Percentiles rank a stretch among this genome's conserved stretches.
phyloP scores from a whole-genome alignment of 2,888 invertebrate species.

The Tenthredo amoena region DNA sequence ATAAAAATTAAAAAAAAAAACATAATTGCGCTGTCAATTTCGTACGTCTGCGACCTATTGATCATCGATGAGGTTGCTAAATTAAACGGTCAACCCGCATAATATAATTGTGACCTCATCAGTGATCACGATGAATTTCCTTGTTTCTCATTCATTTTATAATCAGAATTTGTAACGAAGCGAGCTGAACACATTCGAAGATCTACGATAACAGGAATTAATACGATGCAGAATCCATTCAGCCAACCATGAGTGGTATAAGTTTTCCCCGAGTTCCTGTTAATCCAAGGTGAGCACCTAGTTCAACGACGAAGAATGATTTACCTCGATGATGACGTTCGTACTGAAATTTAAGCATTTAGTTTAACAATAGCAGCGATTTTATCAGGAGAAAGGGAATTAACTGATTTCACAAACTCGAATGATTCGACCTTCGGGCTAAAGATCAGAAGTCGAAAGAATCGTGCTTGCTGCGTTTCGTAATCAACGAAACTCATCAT shows the following conservation, averaged over 20 bases:
- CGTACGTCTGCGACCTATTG: background rate
- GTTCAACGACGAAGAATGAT: background rate
- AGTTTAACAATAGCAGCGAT: background rate
- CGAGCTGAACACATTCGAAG: background rate
- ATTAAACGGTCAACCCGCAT: background rate
- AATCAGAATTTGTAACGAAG: background rate
- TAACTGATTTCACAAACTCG: background rate
- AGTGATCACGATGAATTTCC: background rate
- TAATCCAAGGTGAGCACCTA: conserved; percentile 18
- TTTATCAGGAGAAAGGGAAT: background rate
- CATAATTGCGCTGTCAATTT: too few species aligned
- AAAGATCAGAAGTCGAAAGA: background rate
- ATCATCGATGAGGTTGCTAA: background rate
- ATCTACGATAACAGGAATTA: background rate
- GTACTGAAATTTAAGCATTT: background rate
- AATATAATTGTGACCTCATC: conserved; percentile 2
- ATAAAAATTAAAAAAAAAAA: too few species aligned
- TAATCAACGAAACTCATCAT: background rate
- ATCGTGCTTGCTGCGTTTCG: background rate
- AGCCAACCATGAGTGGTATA: conserved; percentile 8
- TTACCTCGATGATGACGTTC: background rate
- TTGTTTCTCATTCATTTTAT: background rate
- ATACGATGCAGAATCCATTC: background rate
- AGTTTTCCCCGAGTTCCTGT: conserved; percentile 39
- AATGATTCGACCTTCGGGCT: background rate